phyloP scores from a whole-genome alignment of 2,113 vertebrate species.

The Cichladusa arquata region DNA sequence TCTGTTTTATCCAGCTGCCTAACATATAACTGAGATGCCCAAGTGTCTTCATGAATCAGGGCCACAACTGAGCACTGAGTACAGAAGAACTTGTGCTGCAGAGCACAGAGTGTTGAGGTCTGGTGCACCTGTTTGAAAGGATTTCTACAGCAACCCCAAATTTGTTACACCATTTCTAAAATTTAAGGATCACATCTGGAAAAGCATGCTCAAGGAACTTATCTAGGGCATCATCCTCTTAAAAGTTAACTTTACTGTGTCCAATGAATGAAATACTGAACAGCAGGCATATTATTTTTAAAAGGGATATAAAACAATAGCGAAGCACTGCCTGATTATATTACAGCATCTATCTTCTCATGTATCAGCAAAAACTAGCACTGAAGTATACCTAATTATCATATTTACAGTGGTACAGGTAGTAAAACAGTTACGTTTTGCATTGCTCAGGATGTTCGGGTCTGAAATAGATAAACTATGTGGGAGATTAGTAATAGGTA shows the following conservation, averaged over 20 bases:
- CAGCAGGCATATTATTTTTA: constrained; percentile 68
- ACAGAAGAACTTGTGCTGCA: not conserved
- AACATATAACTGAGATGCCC: not conserved
- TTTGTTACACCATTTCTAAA: constrained; percentile 8
- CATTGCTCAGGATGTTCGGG: constrained; percentile 78
- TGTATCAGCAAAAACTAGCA: constrained; percentile 81
- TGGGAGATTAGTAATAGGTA: constrained; percentile 85
- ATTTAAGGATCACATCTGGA: not conserved
- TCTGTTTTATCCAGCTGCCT: not conserved
- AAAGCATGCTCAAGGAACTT: not conserved
- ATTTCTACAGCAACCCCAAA: not conserved
- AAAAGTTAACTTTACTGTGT: constrained; percentile 58
- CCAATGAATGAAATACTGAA: constrained; percentile 69
- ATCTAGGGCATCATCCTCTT: constrained; percentile 17
- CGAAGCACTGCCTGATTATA: constrained; percentile 68
- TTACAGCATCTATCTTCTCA: constrained; percentile 76
- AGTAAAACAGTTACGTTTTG: constrained; percentile 79
- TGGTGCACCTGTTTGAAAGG: not conserved
- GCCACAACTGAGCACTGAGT: not conserved
- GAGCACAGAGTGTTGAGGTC: not conserved
- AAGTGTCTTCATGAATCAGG: not conserved
- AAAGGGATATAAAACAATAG: constrained; percentile 77
- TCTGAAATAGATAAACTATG: constrained; percentile 82
- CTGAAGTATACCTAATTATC: constrained; percentile 78
- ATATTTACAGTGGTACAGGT: constrained; percentile 80